These are phyloP conservation scores for Erannis defoliaria DNA, from an alignment of 2,888 invertebrate genomes.

Conservation along the genomic window DNA sequence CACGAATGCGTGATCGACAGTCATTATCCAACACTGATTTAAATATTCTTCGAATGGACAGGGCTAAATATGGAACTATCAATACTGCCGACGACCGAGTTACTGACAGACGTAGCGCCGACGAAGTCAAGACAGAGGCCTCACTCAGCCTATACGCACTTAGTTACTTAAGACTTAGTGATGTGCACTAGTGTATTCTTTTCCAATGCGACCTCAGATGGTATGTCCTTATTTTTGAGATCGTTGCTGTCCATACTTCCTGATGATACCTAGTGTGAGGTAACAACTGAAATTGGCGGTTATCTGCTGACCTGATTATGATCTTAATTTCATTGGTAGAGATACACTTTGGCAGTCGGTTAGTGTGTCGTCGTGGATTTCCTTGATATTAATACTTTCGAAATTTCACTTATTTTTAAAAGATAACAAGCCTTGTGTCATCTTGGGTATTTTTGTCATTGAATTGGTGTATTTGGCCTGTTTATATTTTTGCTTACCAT, in stretches of 20 bases:
- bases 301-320: constrained; percentile 19
- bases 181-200: too few relatives aligned
- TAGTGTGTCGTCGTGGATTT: constrained; percentile 28
- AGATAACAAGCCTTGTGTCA: neutral
- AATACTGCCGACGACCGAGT: too few relatives aligned
- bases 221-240: too few relatives aligned
- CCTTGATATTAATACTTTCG: constrained; percentile 23
- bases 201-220: too few relatives aligned
- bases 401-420: constrained; percentile 19
- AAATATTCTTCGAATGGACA: neutral
- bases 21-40: too few relatives aligned
- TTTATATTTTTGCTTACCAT: too few relatives aligned
- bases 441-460: neutral
- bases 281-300: constrained; percentile 16
- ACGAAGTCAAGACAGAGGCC: too few relatives aligned
- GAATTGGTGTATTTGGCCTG: too few relatives aligned
- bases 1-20: constrained; percentile 66
- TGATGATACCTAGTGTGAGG: constrained; percentile 39
- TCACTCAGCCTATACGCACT: too few relatives aligned
- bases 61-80: too few relatives aligned
- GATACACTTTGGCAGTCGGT: constrained; percentile 9
- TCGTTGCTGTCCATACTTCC: constrained; percentile 25
- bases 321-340: constrained; percentile 23
- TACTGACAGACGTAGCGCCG: too few relatives aligned
- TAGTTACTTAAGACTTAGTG: too few relatives aligned